A percentile compares a stretch with the other conserved stretches of the same genome.
phyloP scores from a whole-genome alignment of 2,797 vertebrate genomes.

The Eulemur rubriventer region DNA sequence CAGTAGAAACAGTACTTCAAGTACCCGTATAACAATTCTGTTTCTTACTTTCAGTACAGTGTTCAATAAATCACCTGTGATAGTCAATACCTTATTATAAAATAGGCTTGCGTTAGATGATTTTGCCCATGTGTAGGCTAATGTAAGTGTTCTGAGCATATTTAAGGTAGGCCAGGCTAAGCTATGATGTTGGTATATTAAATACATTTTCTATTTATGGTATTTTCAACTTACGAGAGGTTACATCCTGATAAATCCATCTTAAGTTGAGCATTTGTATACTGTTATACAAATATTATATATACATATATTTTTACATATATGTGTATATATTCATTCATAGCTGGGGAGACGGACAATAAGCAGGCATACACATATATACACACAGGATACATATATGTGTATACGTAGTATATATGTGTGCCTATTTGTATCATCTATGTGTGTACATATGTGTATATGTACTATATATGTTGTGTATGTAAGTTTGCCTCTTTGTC shows the following conservation, averaged over 20 bases:
- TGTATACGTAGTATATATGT: no score
- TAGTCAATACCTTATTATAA: background rate
- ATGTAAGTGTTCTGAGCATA: background rate
- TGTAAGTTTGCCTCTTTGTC: background rate
- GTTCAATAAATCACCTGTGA: background rate
- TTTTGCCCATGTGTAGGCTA: background rate
- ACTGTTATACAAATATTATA: background rate
- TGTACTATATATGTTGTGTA: background rate
- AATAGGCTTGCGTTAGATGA: background rate
- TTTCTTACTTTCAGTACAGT: background rate
- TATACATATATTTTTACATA: background rate
- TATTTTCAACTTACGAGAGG: background rate
- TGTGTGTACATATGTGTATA: background rate
- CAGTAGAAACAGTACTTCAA: background rate
- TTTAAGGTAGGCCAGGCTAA: background rate
- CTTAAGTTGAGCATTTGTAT: background rate
- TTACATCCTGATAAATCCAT: no score
- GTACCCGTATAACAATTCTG: background rate
- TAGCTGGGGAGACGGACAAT: background rate
- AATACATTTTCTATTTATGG: background rate
- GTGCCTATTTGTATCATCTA: background rate
- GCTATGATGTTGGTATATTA: background rate
- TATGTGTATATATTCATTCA: background rate
- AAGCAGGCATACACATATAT: background rate
- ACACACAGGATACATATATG: background rate